phyloP scores from a whole-genome alignment of 1,140 invertebrate genomes.

The Cyrtorhinus lividipennis region DNA sequence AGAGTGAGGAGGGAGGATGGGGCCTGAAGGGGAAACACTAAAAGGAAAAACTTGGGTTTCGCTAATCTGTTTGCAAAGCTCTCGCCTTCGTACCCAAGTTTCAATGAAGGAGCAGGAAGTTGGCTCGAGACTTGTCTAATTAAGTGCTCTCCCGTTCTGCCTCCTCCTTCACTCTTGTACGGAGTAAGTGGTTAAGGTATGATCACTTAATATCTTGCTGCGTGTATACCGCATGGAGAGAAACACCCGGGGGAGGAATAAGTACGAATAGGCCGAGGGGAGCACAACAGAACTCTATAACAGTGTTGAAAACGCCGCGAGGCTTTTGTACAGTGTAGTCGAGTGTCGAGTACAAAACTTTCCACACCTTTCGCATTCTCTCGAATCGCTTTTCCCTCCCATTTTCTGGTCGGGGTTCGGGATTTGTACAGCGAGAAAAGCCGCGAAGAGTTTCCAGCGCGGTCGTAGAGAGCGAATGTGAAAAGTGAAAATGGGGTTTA shows the following conservation, averaged over 20 bases:
- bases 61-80: slow-evolving; percentile 8
- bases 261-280: too few species aligned
- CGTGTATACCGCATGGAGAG: not conserved
- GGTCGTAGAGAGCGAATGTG: too few species aligned
- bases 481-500: too few species aligned
- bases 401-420: too few species aligned
- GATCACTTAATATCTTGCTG: slow-evolving; percentile 6
- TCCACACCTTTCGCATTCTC: not conserved
- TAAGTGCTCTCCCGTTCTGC: not conserved
- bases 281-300: not conserved
- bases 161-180: not conserved
- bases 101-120: slow-evolving; percentile 9
- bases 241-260: too few species aligned
- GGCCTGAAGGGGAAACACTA: too few species aligned
- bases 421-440: too few species aligned
- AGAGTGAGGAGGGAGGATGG: not conserved
- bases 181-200: slow-evolving; percentile 3
- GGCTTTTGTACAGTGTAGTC: not conserved
- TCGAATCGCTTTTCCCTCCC: not conserved
- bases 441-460: too few species aligned
- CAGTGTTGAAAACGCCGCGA: not conserved
- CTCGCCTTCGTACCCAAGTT: slow-evolving; percentile 1
- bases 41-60: slow-evolving; percentile 6
- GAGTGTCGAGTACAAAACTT: not conserved
- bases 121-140: slow-evolving; percentile 5